Evolutionary conservation across 2,888 invertebrate genomes (phyloP).

Genomic region (Drosophila colorata): DNA sequence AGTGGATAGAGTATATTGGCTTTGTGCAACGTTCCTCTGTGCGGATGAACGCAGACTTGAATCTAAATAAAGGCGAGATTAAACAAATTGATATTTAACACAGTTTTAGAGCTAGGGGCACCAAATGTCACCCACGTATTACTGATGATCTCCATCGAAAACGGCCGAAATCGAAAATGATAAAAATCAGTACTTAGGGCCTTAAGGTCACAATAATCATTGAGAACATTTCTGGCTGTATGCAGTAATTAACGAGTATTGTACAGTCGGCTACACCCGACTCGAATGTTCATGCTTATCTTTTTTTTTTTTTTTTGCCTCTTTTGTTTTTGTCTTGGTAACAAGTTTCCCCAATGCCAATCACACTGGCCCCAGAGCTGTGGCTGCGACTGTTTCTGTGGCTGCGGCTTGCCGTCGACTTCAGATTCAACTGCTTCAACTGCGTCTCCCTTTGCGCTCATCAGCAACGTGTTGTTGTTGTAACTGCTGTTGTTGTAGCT

Average conservation of each 20-base stretch:
- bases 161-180: too few relatives aligned
- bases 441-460: constrained; percentile 50
- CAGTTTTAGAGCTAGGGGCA: too few relatives aligned
- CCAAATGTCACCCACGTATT: too few relatives aligned
- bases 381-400: constrained; percentile 36
- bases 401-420: constrained; percentile 27
- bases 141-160: too few relatives aligned
- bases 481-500: constrained; percentile 7
- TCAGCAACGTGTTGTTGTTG: constrained; percentile 38
- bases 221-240: too few relatives aligned
- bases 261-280: not conserved
- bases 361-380: constrained; percentile 51
- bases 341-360: constrained; percentile 61
- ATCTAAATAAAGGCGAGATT: too few relatives aligned
- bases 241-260: not conserved
- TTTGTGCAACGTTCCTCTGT: not conserved
- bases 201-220: too few relatives aligned
- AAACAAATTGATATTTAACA: too few relatives aligned
- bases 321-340: constrained; percentile 48
- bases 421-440: constrained; percentile 14
- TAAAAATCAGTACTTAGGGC: too few relatives aligned
- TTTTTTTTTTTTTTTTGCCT: constrained; percentile 10
- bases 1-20: not conserved
- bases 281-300: not conserved
- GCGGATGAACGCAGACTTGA: too few relatives aligned